Evolutionary conservation across 2,888 invertebrate species (phyloP).

Genomic region (Malachius bipustulatus): DNA sequence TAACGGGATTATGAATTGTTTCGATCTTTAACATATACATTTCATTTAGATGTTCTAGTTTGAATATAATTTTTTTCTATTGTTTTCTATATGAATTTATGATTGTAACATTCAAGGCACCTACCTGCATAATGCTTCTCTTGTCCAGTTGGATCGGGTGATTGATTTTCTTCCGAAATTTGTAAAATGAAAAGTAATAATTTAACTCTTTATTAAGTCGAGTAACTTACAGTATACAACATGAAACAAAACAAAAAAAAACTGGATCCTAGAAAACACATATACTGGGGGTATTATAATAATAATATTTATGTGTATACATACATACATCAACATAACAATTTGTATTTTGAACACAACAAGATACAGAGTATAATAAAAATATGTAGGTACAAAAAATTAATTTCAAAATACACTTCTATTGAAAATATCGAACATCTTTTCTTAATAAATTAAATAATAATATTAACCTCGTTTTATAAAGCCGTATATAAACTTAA

Average conservation of each 20-base stretch:
- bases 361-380: conserved; percentile 31
- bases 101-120: no score
- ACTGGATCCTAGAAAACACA: conserved; percentile 37
- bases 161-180: no score
- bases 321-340: conserved; percentile 40
- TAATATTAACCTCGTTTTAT: conserved; percentile 16
- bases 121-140: no score
- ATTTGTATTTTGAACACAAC: conserved; percentile 39
- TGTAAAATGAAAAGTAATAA: conserved; percentile 15
- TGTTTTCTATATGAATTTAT: no score
- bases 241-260: conserved; percentile 42
- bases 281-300: conserved; percentile 35
- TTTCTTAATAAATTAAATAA: conserved; percentile 23
- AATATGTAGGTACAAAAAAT: conserved; percentile 26
- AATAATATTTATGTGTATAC: conserved; percentile 36
- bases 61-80: no score
- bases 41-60: no score
- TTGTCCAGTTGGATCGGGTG: no score
- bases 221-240: conserved; percentile 36
- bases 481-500: conserved; percentile 14
- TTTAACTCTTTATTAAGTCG: conserved; percentile 31
- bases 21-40: no score
- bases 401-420: conserved; percentile 8
- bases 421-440: conserved; percentile 9
- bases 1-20: no score